phyloP scores from a whole-genome alignment of 2,888 invertebrate genomes.

The Polydesmus complanatus region DNA sequence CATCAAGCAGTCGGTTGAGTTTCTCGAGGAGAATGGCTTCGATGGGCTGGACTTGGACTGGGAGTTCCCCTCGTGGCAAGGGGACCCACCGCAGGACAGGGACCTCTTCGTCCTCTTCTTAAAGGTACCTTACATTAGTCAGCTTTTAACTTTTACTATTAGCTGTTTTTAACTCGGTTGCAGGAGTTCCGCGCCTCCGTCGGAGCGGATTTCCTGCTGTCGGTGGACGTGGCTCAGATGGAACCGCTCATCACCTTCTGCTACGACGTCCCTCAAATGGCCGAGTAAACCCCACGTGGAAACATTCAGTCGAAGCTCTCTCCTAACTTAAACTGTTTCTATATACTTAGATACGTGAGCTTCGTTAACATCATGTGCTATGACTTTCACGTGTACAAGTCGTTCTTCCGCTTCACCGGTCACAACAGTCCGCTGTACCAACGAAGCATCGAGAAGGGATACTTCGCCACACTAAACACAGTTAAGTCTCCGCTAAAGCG shows the following conservation, averaged over 20 bases:
- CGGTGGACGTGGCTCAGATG: slow-evolving; percentile 66
- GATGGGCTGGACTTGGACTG: slow-evolving; percentile 51
- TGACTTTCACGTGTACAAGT: slow-evolving; percentile 68
- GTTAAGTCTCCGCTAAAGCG: too few species aligned
- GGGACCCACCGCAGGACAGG: slow-evolving; percentile 37
- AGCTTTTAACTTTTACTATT: too few species aligned
- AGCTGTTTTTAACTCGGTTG: too few species aligned
- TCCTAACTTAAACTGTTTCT: background rate
- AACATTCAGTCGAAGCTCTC: too few species aligned
- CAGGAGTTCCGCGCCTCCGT: too few species aligned
- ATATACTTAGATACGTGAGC: slow-evolving; percentile 58
- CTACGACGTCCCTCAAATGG: slow-evolving; percentile 63
- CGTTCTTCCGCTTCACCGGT: slow-evolving; percentile 65
- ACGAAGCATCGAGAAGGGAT: slow-evolving; percentile 44
- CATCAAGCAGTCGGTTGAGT: slow-evolving; percentile 38
- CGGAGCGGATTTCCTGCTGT: too few species aligned
- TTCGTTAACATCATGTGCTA: slow-evolving; percentile 80
- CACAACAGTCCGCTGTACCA: slow-evolving; percentile 67
- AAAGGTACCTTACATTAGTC: too few species aligned
- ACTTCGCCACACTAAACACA: slow-evolving; percentile 56
- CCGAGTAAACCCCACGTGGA: slow-evolving; percentile 44
- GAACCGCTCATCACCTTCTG: slow-evolving; percentile 56
- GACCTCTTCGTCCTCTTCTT: slow-evolving; percentile 20
- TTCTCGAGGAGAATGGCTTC: slow-evolving; percentile 41
- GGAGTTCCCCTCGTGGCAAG: slow-evolving; percentile 59